Evolutionary conservation across 1,140 invertebrate species (phyloP).

Genomic region (Sweltsa coloradensis): DNA sequence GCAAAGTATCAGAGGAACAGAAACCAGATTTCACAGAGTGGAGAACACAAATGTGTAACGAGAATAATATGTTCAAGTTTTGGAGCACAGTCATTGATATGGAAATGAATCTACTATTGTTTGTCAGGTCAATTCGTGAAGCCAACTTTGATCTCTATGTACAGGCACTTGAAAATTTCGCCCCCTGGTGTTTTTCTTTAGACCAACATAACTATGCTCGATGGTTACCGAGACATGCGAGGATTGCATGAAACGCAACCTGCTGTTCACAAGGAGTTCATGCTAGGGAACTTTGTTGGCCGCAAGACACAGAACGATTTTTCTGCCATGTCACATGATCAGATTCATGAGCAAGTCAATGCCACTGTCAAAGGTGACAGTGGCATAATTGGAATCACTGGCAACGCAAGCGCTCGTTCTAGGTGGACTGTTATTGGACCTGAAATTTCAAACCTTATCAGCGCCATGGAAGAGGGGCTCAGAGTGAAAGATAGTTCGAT

Average conservation of each 20-base stretch:
- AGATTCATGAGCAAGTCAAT: slow-evolving; percentile 21
- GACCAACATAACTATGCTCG: slow-evolving; percentile 21
- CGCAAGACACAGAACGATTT: slow-evolving; percentile 16
- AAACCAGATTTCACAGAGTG: slow-evolving; percentile 3
- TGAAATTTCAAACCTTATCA: slow-evolving; percentile 1
- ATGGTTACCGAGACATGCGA: slow-evolving; percentile 18
- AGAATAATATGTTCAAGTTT: slow-evolving; percentile 9
- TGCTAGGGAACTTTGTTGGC: slow-evolving; percentile 15
- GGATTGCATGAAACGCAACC: slow-evolving; percentile 7
- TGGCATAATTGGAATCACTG: slow-evolving; percentile 12
- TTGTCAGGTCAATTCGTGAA: slow-evolving; percentile 11
- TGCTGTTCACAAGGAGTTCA: slow-evolving; percentile 9
- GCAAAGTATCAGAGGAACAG: slow-evolving; percentile 7
- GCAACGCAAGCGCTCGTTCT: slow-evolving; percentile 6
- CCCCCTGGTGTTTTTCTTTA: slow-evolving; percentile 18
- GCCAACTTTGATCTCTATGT: slow-evolving; percentile 18
- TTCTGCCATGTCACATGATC: slow-evolving; percentile 19
- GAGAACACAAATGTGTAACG: not conserved
- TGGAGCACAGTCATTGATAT: slow-evolving; percentile 11
- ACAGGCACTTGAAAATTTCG: slow-evolving; percentile 12
- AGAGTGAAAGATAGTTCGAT: no score
- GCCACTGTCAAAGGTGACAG: slow-evolving; percentile 12
- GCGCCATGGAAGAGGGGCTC: not conserved
- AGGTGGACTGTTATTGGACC: slow-evolving; percentile 11
- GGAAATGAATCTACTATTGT: slow-evolving; percentile 9